phyloP scores from a whole-genome alignment of 2,888 invertebrate genomes.

The Tinea trinotella region DNA sequence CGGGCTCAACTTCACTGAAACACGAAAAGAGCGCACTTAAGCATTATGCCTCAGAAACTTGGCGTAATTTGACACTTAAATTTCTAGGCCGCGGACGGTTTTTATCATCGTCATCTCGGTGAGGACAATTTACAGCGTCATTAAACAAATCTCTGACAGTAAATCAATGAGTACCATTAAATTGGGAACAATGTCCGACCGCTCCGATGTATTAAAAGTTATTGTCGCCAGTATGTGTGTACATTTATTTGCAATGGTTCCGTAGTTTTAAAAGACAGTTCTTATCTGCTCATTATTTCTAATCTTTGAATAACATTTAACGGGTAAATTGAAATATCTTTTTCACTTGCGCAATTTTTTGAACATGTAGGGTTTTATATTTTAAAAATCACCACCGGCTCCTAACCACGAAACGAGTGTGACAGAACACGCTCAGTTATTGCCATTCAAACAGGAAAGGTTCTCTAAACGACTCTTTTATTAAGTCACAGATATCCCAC shows the following conservation, averaged over 20 bases:
- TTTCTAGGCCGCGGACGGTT: constrained; percentile 22
- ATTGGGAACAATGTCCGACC: neutral
- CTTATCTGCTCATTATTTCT: no score
- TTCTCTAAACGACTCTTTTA: constrained; percentile 32
- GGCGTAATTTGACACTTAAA: constrained; percentile 28
- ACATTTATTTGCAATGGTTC: neutral
- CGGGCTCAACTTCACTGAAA: constrained; percentile 9
- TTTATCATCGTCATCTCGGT: constrained; percentile 21
- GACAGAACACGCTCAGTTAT: neutral
- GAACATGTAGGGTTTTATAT: neutral
- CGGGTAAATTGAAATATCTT: no score
- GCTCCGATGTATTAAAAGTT: neutral
- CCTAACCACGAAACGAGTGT: constrained; percentile 12
- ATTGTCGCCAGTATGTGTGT: neutral
- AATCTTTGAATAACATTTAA: no score
- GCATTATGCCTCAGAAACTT: constrained; percentile 15
- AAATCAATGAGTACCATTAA: constrained; percentile 18
- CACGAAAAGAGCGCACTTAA: constrained; percentile 17
- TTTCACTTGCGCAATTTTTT: no score
- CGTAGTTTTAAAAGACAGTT: no score
- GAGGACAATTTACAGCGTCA: constrained; percentile 20
- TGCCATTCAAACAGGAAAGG: constrained; percentile 2
- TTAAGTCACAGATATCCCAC: constrained; percentile 46
- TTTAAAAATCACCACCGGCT: neutral
- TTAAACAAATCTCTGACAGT: constrained; percentile 20